These are phyloP conservation scores for Coptodon bakossiorum DNA, from an alignment of 2,113 vertebrate species.

Conservation along the genomic window DNA sequence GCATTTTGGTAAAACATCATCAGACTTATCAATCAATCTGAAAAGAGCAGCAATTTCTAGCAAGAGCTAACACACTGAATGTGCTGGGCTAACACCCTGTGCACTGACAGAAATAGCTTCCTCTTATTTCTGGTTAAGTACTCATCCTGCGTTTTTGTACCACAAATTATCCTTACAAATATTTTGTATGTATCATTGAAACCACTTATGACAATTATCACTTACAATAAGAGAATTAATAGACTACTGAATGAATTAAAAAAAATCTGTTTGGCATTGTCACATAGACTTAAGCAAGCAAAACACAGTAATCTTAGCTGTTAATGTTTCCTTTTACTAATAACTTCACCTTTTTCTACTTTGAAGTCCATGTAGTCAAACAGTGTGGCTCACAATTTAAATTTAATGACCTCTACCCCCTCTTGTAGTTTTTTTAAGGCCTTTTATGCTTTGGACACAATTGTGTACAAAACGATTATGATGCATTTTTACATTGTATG, in stretches of 20 bases:
- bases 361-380: background rate
- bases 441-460: background rate
- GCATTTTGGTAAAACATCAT: background rate
- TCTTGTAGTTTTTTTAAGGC: background rate
- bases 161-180: background rate
- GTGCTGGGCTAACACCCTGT: no score
- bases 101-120: background rate
- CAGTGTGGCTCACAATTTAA: background rate
- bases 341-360: background rate
- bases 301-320: accelerated
- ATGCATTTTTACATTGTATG: background rate
- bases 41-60: background rate
- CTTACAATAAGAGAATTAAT: background rate
- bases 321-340: background rate
- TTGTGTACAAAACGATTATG: background rate
- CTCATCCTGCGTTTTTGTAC: accelerated
- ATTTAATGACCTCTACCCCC: background rate
- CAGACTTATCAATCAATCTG: background rate
- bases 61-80: background rate
- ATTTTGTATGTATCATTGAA: background rate
- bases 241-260: accelerated
- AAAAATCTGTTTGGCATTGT: background rate
- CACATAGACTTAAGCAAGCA: background rate
- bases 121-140: background rate
- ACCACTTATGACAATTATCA: background rate